Evolutionary conservation across 2,113 vertebrate species (phyloP), one percentile per base, ranked within the genome.

Genomic region (Oryzias javanicus): DNA sequence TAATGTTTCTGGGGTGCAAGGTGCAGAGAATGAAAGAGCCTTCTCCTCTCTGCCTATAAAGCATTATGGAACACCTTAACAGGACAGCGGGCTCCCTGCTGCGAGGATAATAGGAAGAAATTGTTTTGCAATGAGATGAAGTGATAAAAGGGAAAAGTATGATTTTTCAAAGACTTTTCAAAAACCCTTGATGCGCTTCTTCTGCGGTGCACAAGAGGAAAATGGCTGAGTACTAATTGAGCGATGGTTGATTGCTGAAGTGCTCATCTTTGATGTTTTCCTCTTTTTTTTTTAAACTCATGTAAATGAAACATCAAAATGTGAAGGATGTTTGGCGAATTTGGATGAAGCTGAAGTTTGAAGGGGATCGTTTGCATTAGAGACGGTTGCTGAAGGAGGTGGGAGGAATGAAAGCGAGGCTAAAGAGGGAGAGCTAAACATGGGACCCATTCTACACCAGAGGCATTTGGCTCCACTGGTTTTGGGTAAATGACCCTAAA

Each of bases 51-150:
- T 78, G 63, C 70, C 80, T 76, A 72, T 81, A 64, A 89, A 82
- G 78, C 60, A 22, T 80, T 61, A 64, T 61, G 49, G 66, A 41
- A 74, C 83, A 83, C 81, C 83, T 81, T 89, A 80, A 67, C 77
- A 80, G 84, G 82, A 88, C 84, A 82, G 67, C 73, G 61, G 80
- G 56, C 76, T 61, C 70, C 90, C 86, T 58, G 80, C 83, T 76
- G 88, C 51, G 89, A 87, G 82, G 85, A 91, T 89, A 89, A 90
- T 89, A 88, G 83, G 79, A 80, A 83, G 83, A 89, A 87, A 90
- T 89, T 81, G 84, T 90, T 90, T 88, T 82, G 79, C 79, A 74
- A 71, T 74, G 79, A 90, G 88, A 90, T 88, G 80, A 89, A 83
- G 79, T 53, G 84, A 90, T 89, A 88, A 87, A 35, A 87, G 69